These are phyloP conservation scores for Azorinus chamasolen DNA, from an alignment of 2,888 invertebrate species.

Conservation along the genomic window DNA sequence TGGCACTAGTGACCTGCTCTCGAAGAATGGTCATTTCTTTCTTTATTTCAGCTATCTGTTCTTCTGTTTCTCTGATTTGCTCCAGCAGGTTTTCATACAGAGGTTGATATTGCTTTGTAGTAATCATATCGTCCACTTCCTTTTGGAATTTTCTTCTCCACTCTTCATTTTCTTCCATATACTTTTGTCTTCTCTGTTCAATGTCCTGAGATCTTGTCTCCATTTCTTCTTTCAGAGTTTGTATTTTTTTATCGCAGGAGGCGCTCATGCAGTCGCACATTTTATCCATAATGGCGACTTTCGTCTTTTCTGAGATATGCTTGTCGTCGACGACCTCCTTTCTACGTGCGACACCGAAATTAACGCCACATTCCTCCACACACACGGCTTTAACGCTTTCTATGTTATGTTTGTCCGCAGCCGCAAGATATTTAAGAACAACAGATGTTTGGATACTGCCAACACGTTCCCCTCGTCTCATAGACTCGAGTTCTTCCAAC, in stretches of 20 bases:
- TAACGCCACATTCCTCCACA: slow-evolving; percentile 36
- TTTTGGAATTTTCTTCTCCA: slow-evolving; percentile 44
- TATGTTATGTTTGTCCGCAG: slow-evolving; percentile 40
- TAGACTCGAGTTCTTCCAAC: background rate
- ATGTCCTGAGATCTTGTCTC: slow-evolving; percentile 30
- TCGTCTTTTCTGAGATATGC: slow-evolving; percentile 44
- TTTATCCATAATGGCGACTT: slow-evolving; percentile 40
- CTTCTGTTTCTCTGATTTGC: no score
- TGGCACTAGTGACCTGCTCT: no score
- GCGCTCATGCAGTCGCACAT: slow-evolving; percentile 41
- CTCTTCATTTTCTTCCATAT: slow-evolving; percentile 15
- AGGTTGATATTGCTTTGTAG: no score
- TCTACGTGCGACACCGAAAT: slow-evolving; percentile 12
- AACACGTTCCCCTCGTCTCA: slow-evolving; percentile 5
- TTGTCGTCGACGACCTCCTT: slow-evolving; percentile 28
- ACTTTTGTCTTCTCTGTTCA: slow-evolving; percentile 31
- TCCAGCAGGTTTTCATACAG: no score
- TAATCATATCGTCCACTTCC: slow-evolving; percentile 30
- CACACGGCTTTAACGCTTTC: slow-evolving; percentile 30
- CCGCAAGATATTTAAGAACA: slow-evolving; percentile 33
- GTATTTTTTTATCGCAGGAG: slow-evolving; percentile 29
- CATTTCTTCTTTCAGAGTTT: slow-evolving; percentile 26
- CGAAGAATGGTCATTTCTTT: no score
- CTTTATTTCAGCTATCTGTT: no score
- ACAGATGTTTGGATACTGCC: slow-evolving; percentile 13